Evolutionary conservation across 92 coral and sea anemone species (phyloP).

Genomic region (Palythoa grandis): DNA sequence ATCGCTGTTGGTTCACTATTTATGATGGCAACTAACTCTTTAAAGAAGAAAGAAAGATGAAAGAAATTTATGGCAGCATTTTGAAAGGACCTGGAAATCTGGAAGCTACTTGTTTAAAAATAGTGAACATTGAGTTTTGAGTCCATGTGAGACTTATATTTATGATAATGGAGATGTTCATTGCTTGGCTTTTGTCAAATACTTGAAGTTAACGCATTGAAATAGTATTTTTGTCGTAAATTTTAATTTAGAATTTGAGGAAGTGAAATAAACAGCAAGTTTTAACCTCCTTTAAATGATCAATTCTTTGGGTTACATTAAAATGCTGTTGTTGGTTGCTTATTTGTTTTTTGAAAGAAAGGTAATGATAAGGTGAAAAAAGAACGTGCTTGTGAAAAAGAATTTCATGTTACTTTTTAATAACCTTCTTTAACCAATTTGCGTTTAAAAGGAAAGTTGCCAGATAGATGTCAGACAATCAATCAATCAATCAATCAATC

Average conservation of each 20-base stretch:
- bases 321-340: not conserved
- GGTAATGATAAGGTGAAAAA: too few species aligned
- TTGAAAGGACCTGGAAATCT: not conserved
- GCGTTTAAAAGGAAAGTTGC: too few species aligned
- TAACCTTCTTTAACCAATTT: too few species aligned
- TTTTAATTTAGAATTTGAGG: not conserved
- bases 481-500: too few species aligned
- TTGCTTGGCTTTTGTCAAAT: not conserved
- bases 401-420: too few species aligned
- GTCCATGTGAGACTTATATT: not conserved
- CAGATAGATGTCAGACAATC: too few species aligned
- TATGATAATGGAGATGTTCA: not conserved
- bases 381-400: too few species aligned
- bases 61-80: not conserved
- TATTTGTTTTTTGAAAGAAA: not conserved
- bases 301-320: too few species aligned
- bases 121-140: not conserved
- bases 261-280: too few species aligned
- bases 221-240: not conserved
- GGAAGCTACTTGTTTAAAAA: not conserved
- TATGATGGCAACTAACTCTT: slow-evolving; percentile 42
- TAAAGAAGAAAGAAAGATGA: slow-evolving; percentile 48
- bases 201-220: not conserved
- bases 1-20: slow-evolving; percentile 34
- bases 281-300: too few species aligned